Conservation (phyloP, 2,888 invertebrate genomes). For the Sipha maydis region DNA sequence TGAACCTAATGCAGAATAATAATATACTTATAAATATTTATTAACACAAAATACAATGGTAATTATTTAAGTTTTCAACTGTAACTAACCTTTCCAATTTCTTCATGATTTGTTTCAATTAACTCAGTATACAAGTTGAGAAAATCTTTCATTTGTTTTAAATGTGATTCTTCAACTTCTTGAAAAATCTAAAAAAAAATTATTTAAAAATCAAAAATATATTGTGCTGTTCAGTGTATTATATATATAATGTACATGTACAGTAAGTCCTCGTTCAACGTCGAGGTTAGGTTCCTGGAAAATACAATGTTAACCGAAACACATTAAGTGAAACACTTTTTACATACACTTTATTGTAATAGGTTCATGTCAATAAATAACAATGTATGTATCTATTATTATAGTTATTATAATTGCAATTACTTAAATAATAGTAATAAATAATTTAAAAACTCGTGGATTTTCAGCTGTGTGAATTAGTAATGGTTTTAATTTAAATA, state of each 20-base stretch:
- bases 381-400: no score
- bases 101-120: constrained; percentile 87
- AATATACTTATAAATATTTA: neutral
- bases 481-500: no score
- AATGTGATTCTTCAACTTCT: constrained; percentile 91
- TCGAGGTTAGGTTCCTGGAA: no score
- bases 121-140: constrained; percentile 87
- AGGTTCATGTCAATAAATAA: no score
- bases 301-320: no score
- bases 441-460: no score
- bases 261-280: no score
- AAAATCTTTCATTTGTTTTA: constrained; percentile 95
- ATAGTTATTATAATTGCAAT: no score
- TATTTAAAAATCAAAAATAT: neutral
- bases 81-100: constrained; percentile 79
- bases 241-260: neutral
- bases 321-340: no score
- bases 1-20: constrained; percentile 75
- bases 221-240: neutral
- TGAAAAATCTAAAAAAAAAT: constrained; percentile 79
- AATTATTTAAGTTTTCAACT: neutral
- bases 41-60: neutral
- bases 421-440: no score
- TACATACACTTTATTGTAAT: no score
- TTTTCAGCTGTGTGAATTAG: no score